Conservation (phyloP, 1,140 invertebrate genomes). For the Bombus polaris region DNA sequence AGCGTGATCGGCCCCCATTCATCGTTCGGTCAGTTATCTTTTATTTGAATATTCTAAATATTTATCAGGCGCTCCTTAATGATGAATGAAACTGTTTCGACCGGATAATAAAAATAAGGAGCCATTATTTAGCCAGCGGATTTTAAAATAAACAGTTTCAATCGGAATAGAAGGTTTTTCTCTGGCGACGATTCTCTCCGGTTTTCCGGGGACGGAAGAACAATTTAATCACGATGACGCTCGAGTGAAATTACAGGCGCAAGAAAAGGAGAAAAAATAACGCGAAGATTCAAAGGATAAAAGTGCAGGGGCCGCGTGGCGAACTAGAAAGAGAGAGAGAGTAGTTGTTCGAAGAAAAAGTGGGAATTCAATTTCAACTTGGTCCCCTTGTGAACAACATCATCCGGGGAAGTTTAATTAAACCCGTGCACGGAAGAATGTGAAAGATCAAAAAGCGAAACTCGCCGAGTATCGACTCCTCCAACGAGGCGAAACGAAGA, state of each 20-base stretch:
- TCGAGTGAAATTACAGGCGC: slow-evolving; percentile 23
- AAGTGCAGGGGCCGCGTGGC: not conserved
- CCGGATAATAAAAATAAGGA: not conserved
- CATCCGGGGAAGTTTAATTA: slow-evolving; percentile 39
- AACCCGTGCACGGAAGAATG: slow-evolving; percentile 16
- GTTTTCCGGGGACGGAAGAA: not conserved
- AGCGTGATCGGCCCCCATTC: not conserved
- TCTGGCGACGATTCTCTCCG: not conserved
- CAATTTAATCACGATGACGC: not conserved
- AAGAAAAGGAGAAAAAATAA: not conserved
- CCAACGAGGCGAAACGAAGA: slow-evolving; percentile 7
- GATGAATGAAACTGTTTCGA: not conserved
- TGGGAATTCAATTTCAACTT: slow-evolving; percentile 45
- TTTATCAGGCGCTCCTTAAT: not conserved
- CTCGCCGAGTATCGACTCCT: not conserved
- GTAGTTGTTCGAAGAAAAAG: slow-evolving; percentile 8
- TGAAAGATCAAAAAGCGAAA: slow-evolving; percentile 32
- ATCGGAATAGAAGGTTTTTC: not conserved
- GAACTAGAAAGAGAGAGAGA: not conserved
- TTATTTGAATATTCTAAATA: not conserved
- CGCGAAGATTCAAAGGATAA: not conserved
- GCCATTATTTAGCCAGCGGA: not conserved
- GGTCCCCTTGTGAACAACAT: slow-evolving; percentile 25
- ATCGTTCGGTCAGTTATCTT: not conserved
- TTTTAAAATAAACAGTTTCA: not conserved